A percentile compares a stretch with the other conserved stretches of the same genome.
Conservation (phyloP, 1,140 invertebrate species). For the Leucophenga varia region DNA sequence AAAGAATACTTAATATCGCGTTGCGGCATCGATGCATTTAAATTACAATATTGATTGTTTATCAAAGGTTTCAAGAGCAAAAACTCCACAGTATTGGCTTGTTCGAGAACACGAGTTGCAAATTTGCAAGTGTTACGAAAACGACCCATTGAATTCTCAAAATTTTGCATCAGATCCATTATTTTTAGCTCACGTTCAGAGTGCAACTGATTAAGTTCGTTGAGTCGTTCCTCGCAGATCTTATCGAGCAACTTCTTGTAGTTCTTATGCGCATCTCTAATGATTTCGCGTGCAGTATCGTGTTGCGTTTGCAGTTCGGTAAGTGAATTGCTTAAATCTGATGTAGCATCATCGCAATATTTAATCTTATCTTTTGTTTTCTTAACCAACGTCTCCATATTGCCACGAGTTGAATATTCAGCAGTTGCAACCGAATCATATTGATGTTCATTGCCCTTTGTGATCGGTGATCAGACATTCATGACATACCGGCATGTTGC, state of each 20-base stretch:
- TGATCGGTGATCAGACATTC: slow-evolving; percentile 80
- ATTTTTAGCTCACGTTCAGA: slow-evolving; percentile 81
- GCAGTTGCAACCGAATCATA: slow-evolving; percentile 76
- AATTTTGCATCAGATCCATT: slow-evolving; percentile 80
- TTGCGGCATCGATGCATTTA: slow-evolving; percentile 79
- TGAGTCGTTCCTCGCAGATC: slow-evolving; percentile 71
- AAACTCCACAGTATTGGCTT: slow-evolving; percentile 81
- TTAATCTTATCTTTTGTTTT: slow-evolving; percentile 70
- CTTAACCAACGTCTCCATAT: slow-evolving; percentile 70
- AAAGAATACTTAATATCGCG: slow-evolving; percentile 75
- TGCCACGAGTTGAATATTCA: slow-evolving; percentile 72
- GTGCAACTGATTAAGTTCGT: slow-evolving; percentile 78
- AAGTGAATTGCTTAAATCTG: slow-evolving; percentile 73
- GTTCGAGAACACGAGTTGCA: slow-evolving; percentile 73
- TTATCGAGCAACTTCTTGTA: slow-evolving; percentile 82
- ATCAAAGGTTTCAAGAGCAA: slow-evolving; percentile 78
- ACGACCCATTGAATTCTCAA: slow-evolving; percentile 77
- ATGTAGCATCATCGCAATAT: slow-evolving; percentile 73
- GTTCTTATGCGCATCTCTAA: slow-evolving; percentile 81
- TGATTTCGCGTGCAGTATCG: slow-evolving; percentile 80
- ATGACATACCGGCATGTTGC: slow-evolving; percentile 79
- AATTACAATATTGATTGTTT: slow-evolving; percentile 69
- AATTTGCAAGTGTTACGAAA: slow-evolving; percentile 85
- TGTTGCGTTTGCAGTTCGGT: slow-evolving; percentile 82
- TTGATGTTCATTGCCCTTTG: slow-evolving; percentile 72